A percentile compares a stretch with the other conserved stretches of the same genome.
Conservation (phyloP, 2,113 vertebrate species). For the Nothocercus nigrocapillus region DNA sequence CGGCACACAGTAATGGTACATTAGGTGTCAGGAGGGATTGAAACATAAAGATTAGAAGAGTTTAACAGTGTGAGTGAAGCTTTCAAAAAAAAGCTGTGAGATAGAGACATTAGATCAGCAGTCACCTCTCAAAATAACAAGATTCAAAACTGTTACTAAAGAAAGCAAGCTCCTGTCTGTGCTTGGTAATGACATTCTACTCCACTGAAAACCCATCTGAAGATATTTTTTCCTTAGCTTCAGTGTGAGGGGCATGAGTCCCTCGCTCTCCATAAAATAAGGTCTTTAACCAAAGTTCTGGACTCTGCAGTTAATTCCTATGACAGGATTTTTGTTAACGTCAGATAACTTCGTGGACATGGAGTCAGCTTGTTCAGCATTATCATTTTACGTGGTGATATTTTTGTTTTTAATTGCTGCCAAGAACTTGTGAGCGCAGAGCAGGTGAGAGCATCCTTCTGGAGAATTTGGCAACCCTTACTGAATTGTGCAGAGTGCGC, state of each 20-base stretch:
- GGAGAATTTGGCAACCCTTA: not conserved
- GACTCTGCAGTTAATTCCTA: not conserved
- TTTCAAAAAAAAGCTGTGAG: not conserved
- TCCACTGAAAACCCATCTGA: not conserved
- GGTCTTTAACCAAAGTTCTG: conserved; percentile 4
- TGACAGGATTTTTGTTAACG: not conserved
- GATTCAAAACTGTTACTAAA: not conserved
- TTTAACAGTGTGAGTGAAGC: not conserved
- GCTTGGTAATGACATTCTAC: not conserved
- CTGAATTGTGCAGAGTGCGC: accelerated
- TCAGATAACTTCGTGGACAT: not conserved
- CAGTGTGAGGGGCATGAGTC: not conserved
- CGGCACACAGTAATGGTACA: accelerated
- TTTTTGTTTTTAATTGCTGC: not conserved
- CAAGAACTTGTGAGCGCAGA: not conserved
- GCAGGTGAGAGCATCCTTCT: not conserved
- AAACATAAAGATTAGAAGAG: not conserved
- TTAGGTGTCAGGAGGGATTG: not conserved
- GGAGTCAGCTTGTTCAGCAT: not conserved
- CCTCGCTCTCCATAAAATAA: not conserved
- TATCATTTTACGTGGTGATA: not conserved
- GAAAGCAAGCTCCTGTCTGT: not conserved
- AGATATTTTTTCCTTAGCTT: not conserved
- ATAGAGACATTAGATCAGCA: not conserved
- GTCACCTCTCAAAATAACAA: not conserved